These are phyloP conservation scores for Pterostichus madidus DNA, from an alignment of 2,888 invertebrate genomes.

Conservation along the genomic window DNA sequence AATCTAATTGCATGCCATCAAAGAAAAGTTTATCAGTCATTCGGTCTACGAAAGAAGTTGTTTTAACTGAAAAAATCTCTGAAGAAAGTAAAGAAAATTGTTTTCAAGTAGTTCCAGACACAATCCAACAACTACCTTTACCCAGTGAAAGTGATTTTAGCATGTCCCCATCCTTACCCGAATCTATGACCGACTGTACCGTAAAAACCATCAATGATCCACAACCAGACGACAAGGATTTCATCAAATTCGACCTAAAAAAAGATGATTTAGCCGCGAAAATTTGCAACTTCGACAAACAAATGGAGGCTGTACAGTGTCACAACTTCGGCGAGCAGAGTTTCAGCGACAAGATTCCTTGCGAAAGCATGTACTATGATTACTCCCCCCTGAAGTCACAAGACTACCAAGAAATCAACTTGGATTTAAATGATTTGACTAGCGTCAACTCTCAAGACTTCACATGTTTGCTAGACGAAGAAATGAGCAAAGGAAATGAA, in stretches of 20 bases:
- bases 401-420: conserved; percentile 75
- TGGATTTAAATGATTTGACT: conserved; percentile 75
- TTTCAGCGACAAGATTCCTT: conserved; percentile 37
- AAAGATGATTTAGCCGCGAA: conserved; percentile 50
- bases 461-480: conserved; percentile 78
- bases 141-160: conserved; percentile 50
- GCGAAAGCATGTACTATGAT: conserved; percentile 75
- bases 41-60: conserved; percentile 39
- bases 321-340: conserved; percentile 26
- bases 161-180: conserved; percentile 63
- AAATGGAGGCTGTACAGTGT: neutral
- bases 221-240: conserved; percentile 19
- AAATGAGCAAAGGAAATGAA: conserved; percentile 76
- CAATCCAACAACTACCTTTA: conserved; percentile 60
- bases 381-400: conserved; percentile 73
- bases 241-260: conserved; percentile 73
- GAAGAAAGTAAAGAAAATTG: conserved; percentile 67
- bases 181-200: conserved; percentile 45
- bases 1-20: conserved; percentile 68
- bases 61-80: conserved; percentile 21
- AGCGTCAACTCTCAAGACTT: conserved; percentile 78
- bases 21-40: conserved; percentile 42
- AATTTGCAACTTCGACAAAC: conserved; percentile 27
- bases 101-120: conserved; percentile 66
- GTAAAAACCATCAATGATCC: conserved; percentile 16